Evolutionary conservation across 2,797 vertebrate genomes (phyloP).

Genomic region (Sebastes matsubarae): DNA sequence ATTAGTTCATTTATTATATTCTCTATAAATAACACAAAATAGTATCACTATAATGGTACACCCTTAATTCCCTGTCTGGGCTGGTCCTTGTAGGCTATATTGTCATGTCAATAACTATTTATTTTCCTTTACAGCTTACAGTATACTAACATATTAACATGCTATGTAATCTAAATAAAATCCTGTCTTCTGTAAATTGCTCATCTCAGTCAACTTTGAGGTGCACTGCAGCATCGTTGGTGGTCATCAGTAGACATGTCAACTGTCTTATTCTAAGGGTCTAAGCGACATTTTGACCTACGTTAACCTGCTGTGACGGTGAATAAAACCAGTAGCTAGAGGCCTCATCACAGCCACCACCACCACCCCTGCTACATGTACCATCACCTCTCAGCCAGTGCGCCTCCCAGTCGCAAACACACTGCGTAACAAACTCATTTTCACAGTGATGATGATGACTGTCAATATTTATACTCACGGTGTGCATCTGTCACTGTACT

Average conservation of each 20-base stretch:
- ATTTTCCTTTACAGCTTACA: neutral
- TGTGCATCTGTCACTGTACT: constrained; percentile 97
- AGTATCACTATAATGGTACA: neutral
- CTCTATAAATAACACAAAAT: neutral
- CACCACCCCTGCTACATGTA: neutral
- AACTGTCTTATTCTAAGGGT: neutral
- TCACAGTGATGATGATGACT: constrained; percentile 36
- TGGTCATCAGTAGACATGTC: neutral
- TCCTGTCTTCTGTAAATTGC: neutral
- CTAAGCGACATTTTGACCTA: constrained; percentile 35
- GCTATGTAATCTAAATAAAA: neutral
- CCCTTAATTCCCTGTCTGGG: neutral
- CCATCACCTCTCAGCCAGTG: constrained; percentile 16
- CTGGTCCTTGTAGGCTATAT: neutral
- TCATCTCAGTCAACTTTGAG: constrained; percentile 30
- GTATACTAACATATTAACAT: neutral
- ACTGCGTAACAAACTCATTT: constrained; percentile 72
- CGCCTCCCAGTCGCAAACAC: constrained; percentile 41
- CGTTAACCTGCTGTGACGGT: constrained; percentile 28
- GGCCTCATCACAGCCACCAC: constrained; percentile 36
- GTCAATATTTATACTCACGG: constrained; percentile 87
- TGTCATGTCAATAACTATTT: neutral
- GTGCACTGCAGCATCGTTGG: constrained; percentile 13
- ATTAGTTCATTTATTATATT: neutral
- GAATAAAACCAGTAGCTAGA: constrained; percentile 19